These are phyloP conservation scores for Drosophila quadrilineata DNA, from an alignment of 1,140 invertebrate species.

Conservation along the genomic window DNA sequence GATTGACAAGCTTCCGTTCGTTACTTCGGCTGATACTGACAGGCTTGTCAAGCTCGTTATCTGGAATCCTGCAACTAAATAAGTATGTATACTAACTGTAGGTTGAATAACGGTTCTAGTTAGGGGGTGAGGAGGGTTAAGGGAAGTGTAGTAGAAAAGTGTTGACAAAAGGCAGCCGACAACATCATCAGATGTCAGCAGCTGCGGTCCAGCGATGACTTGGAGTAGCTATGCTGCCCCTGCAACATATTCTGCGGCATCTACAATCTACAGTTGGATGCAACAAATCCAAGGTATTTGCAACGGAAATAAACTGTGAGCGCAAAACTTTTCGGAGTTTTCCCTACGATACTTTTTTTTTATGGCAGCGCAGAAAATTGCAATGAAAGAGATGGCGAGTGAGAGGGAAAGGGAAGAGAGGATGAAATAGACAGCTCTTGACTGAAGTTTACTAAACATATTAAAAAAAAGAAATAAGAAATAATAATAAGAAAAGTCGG, in stretches of 20 bases:
- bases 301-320: conserved; percentile 75
- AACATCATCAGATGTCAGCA: conserved; percentile 76
- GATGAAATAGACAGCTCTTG: too few relatives aligned
- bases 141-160: too few relatives aligned
- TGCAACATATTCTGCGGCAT: too few relatives aligned
- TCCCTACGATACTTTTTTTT: too few relatives aligned
- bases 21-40: too few relatives aligned
- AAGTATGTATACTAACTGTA: conserved; percentile 31
- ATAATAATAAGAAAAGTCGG: conserved; percentile 34
- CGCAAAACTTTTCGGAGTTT: conserved; percentile 67
- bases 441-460: conserved; percentile 76
- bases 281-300: conserved; percentile 75
- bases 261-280: background rate
- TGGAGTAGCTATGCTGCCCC: background rate
- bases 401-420: background rate
- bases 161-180: conserved; percentile 74
- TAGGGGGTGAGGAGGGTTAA: too few relatives aligned
- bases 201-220: conserved; percentile 53
- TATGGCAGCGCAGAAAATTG: background rate
- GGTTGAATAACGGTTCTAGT: conserved; percentile 40
- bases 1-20: too few relatives aligned
- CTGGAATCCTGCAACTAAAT: too few relatives aligned
- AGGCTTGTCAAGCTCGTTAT: too few relatives aligned
- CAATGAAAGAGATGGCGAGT: background rate
- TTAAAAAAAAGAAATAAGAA: conserved; percentile 55